Evolutionary conservation across 2,888 invertebrate species (phyloP).

Genomic region (Pomacea canaliculata): DNA sequence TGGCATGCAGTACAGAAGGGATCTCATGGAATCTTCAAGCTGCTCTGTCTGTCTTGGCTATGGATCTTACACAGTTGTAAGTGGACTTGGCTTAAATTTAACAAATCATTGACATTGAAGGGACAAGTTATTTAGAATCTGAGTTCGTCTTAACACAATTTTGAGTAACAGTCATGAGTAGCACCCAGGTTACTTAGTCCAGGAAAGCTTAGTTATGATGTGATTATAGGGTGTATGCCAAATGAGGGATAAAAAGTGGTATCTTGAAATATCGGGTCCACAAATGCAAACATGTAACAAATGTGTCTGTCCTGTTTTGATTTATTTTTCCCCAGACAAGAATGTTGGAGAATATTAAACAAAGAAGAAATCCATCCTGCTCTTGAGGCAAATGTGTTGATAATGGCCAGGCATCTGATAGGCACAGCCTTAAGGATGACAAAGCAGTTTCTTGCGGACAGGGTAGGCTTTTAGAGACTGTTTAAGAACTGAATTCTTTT

Average conservation of each 20-base stretch:
- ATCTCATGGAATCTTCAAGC: constrained; percentile 29
- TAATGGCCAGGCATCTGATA: not conserved
- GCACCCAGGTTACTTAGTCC: not conserved
- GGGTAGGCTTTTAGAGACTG: not conserved
- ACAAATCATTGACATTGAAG: not conserved
- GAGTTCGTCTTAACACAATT: too few species aligned
- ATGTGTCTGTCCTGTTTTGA: too few species aligned
- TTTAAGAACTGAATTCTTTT: not conserved
- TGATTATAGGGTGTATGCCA: too few species aligned
- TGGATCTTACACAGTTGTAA: constrained; percentile 29
- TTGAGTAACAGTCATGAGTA: too few species aligned
- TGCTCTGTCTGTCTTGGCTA: constrained; percentile 25
- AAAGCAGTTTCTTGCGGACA: not conserved
- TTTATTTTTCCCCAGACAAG: not conserved
- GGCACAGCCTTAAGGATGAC: not conserved
- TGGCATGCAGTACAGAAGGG: constrained; percentile 28
- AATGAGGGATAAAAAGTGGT: too few species aligned
- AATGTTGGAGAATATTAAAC: not conserved
- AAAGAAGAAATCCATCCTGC: not conserved
- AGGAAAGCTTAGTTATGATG: too few species aligned
- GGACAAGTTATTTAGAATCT: not conserved
- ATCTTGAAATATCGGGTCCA: too few species aligned
- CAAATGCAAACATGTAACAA: too few species aligned
- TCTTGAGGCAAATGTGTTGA: not conserved
- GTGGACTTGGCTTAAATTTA: not conserved